Base-by-base conservation (phyloP, 2,113 vertebrate genomes). In the Hemiscyllium ocellatum region DNA sequence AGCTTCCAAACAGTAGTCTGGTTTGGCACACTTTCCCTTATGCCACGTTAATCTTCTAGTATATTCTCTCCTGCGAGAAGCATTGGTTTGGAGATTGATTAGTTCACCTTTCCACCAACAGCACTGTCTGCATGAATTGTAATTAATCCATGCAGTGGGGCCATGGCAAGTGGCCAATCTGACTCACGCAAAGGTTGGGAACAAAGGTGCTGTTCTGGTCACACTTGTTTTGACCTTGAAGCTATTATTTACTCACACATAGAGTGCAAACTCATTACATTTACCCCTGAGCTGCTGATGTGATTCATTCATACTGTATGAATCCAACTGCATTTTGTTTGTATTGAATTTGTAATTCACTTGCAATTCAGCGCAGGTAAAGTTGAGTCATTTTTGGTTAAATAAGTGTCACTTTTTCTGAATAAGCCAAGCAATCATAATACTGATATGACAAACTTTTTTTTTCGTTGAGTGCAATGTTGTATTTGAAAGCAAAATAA, bases 1-100 rank as follows among this genome's bases (percentile, higher is more conserved):
- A 70, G 37, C 42, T 95, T 72, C 8, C 42, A 95, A 72, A 72
- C 94, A 52, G 94, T 95, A 95, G 94, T 72, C 94, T 95, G 13
- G 66, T 72, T 95, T 72, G 37, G 22, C 42, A 72, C 42, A 4
- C 13, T 47, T 42, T 72, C 94, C 94, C 68, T 19, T 52, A 72
- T 72, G 94, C 68, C 22, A 29, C 22, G 8, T 47, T 95, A 95
- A 47, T 95, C 52, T 95, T 95, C 94, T 68, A 95, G n/a, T 22
- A 52, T 61, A 29, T 90, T 90, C 50, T 90, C 33, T 90, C 29
- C 87, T 90, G 87, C 12, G 52, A 95, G 94, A 47, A 95, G 94
- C 47, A 50, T 24, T 7, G 52, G 94, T 70, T 94, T 70, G 24
- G 42, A 15, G 66, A 47, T n/a, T 33, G 69, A 29, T 72, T 95